Evolutionary conservation across 1,140 invertebrate species (phyloP), one percentile per base, ranked within the genome.

Genomic region (Cyrtorhinus lividipennis): DNA sequence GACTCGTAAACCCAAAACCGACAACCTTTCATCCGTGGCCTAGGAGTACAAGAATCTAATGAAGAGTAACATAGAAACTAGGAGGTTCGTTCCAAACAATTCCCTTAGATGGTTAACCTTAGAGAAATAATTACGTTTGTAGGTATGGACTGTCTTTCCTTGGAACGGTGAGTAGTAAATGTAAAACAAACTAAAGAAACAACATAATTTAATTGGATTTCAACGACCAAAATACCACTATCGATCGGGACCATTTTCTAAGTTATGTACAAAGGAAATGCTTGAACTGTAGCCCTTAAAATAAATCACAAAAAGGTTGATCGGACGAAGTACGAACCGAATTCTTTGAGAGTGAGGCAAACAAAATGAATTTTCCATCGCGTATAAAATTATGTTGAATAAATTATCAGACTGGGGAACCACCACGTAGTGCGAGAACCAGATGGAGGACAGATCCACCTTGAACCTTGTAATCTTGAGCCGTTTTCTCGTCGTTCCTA

Each of bases 401-500:
- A 38, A 15, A 38, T n/a, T n/a, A n/a, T n/a, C n/a, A n/a, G 30
- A 8, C 30, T 38, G 30, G 5, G 15, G 30, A 25, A 59, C 70
- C 69, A 44, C 69, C 70, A 74, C 97, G 81, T 65, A 99, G 77
- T 30, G 96, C 97, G 70, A 99, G 77, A 45, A 99, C 97, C 74
- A 99, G 84, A 87, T 99, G 97, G 65, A 99, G 81, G n/a, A 99
- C 97, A 23, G 95, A 99, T 30, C 97, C 97, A 64, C 96, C 97
- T 77, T 95, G 91, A 56, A 99, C 95, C 83, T 99, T 99, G 76
- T 99, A 99, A 77, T 99, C 97, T 72, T 91, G 88, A 3, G 95
- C 96, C 1, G 96, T 99, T 77, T 98, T 99, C 70, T 99, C 96
- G 83, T 99, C 97, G 78, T 97, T 98, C 93, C 67, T 68, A 59